phyloP scores from a whole-genome alignment of 2,113 vertebrate genomes.

The Poeciliopsis occidentalis region DNA sequence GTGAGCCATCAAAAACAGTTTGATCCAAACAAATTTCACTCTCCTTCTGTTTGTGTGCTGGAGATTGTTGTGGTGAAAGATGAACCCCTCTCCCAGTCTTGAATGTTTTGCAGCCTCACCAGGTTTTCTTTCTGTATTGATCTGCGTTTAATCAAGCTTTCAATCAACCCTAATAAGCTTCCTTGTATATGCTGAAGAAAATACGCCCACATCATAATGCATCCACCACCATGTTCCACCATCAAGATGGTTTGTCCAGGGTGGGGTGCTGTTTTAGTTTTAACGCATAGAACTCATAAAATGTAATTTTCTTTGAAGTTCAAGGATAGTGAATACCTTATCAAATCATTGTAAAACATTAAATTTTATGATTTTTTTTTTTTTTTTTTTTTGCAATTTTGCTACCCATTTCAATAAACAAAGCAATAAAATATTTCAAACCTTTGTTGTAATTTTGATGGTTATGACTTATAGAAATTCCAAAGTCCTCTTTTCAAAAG shows the following conservation, averaged over 20 bases:
- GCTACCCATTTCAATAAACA: no score
- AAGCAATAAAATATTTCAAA: no score
- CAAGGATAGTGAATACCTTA: no score
- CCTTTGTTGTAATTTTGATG: no score
- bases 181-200: neutral
- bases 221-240: neutral
- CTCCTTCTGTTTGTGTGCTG: neutral
- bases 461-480: neutral
- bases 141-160: neutral
- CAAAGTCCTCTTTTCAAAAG: neutral
- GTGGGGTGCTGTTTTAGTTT: no score
- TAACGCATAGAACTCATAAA: no score
- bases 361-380: no score
- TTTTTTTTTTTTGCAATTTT: no score
- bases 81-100: neutral
- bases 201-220: neutral
- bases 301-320: no score
- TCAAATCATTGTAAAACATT: no score
- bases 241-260: neutral
- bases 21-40: neutral
- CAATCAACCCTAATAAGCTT: neutral
- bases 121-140: neutral
- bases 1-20: neutral
- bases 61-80: neutral
- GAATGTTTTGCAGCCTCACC: neutral